These are phyloP conservation scores for Oryzias woworae DNA, from an alignment of 2,113 vertebrate genomes.

Conservation along the genomic window DNA sequence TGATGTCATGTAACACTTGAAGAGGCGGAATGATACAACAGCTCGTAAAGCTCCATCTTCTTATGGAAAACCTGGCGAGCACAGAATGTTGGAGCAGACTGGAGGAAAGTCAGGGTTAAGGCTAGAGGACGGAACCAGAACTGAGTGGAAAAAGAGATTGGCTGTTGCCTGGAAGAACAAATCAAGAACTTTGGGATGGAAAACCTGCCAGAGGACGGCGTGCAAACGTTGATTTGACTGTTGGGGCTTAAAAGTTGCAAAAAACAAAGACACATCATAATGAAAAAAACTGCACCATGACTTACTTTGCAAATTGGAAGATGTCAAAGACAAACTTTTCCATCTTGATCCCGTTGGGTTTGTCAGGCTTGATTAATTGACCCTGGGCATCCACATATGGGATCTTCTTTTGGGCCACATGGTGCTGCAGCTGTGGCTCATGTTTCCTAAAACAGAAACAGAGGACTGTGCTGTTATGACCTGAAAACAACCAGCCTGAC, in stretches of 20 bases:
- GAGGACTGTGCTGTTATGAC: not conserved
- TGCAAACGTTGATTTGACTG: slow-evolving; percentile 2
- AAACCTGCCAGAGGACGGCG: slow-evolving; percentile 28
- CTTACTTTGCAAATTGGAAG: slow-evolving; percentile 97
- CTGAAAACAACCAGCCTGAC: not conserved
- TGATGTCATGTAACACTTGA: slow-evolving; percentile 56
- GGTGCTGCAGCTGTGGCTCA: slow-evolving; percentile 90
- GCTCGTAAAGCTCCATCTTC: slow-evolving; percentile 57
- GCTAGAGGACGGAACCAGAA: slow-evolving; percentile 14
- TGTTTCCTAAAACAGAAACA: slow-evolving; percentile 77
- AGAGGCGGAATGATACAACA: slow-evolving; percentile 45
- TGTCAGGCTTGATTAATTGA: slow-evolving; percentile 85
- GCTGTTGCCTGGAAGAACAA: slow-evolving; percentile 29
- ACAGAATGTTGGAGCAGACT: slow-evolving; percentile 31
- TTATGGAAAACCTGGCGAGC: slow-evolving; percentile 39
- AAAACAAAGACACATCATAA: slow-evolving; percentile 33
- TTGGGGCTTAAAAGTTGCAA: slow-evolving; percentile 13
- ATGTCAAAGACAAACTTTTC: slow-evolving; percentile 99
- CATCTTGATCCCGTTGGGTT: slow-evolving; percentile 98
- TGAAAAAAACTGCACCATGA: slow-evolving; percentile 33
- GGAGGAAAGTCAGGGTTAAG: slow-evolving; percentile 23
- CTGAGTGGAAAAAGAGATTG: slow-evolving; percentile 25
- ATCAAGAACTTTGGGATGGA: slow-evolving; percentile 2
- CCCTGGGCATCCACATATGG: slow-evolving; percentile 84
- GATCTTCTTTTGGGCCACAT: slow-evolving; percentile 96